Evolutionary conservation across 2,888 invertebrate genomes (phyloP).

Genomic region (Euplexia lucipara): DNA sequence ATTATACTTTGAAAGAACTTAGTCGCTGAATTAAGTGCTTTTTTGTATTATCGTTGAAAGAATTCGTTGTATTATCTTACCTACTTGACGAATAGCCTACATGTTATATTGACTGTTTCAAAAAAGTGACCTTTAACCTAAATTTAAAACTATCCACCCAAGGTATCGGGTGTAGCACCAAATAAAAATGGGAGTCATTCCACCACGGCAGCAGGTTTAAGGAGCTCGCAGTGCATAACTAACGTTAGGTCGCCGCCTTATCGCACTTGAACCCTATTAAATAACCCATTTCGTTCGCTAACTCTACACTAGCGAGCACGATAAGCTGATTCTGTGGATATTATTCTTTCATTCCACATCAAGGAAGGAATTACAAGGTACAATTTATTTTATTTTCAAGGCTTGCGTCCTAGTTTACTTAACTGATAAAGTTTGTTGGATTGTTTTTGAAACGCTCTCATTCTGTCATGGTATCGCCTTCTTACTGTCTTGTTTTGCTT

Average conservation of each 20-base stretch:
- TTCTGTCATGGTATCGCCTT: conserved; percentile 6
- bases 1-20: too few relatives aligned
- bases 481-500: conserved; percentile 16
- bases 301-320: conserved; percentile 48
- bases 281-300: conserved; percentile 62
- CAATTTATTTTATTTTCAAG: conserved; percentile 52
- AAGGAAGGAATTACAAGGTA: conserved; percentile 51
- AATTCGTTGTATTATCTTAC: not conserved
- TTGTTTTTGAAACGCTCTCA: conserved; percentile 44
- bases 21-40: too few relatives aligned
- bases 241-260: conserved; percentile 57
- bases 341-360: conserved; percentile 62
- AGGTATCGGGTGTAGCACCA: conserved; percentile 31
- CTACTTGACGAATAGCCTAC: not conserved
- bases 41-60: too few relatives aligned
- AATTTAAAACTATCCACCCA: conserved; percentile 30
- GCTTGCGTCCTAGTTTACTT: conserved; percentile 30
- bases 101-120: not conserved
- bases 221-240: conserved; percentile 57
- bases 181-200: conserved; percentile 54
- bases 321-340: conserved; percentile 60
- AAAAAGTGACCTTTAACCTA: conserved; percentile 6
- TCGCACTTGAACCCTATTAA: conserved; percentile 63
- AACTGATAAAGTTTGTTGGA: conserved; percentile 46
- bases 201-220: conserved; percentile 39